These are phyloP conservation scores for Andrena praecox DNA, from an alignment of 2,888 invertebrate species.

Conservation along the genomic window DNA sequence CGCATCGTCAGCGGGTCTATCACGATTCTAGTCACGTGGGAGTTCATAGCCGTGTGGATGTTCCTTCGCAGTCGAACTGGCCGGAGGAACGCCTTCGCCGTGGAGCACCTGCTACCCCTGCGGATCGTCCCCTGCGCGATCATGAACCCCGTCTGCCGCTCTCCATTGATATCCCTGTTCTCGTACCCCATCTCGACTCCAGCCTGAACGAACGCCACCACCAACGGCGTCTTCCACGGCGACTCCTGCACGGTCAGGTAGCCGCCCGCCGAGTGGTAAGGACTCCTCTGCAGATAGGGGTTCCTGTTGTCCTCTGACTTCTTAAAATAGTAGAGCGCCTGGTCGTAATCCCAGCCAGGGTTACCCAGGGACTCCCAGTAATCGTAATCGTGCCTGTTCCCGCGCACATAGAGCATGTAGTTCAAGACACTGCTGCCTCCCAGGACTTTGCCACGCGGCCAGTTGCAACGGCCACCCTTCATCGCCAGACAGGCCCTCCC, in stretches of 20 bases:
- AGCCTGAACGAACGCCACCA: conserved; percentile 93
- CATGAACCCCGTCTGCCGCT: conserved; percentile 92
- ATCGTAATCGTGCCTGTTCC: conserved; percentile 93
- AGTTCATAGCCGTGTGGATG: conserved; percentile 92
- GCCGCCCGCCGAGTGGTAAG: conserved; percentile 91
- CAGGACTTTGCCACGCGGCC: conserved; percentile 95
- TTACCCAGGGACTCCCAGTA: conserved; percentile 95
- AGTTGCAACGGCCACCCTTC: conserved; percentile 93
- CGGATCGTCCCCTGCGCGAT: conserved; percentile 93
- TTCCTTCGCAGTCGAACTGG: conserved; percentile 92
- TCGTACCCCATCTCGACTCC: conserved; percentile 94
- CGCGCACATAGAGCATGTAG: conserved; percentile 96
- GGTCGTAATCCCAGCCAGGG: conserved; percentile 94
- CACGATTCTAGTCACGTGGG: conserved; percentile 91
- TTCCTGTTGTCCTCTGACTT: conserved; percentile 96
- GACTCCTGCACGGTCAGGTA: conserved; percentile 93
- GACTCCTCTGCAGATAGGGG: conserved; percentile 90
- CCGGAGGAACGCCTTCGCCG: conserved; percentile 94
- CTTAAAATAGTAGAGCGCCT: conserved; percentile 94
- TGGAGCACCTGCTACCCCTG: conserved; percentile 92
- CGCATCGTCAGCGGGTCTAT: conserved; percentile 91
- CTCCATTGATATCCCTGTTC: conserved; percentile 93
- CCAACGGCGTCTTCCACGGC: conserved; percentile 93
- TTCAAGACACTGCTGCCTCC: conserved; percentile 95
- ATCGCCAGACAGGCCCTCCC: conserved; percentile 93